A percentile compares a stretch with the other conserved stretches of the same genome.
Conservation (phyloP, 30 jellyfish, hydroid and myxozoan genomes). For the Cassiopea xamachana region DNA sequence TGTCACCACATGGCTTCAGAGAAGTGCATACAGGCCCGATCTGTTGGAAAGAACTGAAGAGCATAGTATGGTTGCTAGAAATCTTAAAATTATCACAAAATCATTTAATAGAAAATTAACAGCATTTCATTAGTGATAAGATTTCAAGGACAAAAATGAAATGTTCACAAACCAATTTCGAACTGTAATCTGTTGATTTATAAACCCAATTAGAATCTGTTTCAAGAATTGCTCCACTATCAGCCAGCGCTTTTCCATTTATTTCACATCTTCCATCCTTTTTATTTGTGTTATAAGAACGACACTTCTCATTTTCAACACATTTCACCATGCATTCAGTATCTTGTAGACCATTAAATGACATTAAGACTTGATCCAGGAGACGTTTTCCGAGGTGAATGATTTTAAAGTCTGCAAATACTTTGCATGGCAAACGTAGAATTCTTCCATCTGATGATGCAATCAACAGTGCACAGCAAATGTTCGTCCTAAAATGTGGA, state of each 20-base stretch:
- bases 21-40: conserved; percentile 5
- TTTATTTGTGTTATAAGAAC: conserved; percentile 1
- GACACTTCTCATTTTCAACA: conserved; percentile 19
- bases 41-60: not conserved
- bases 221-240: not conserved
- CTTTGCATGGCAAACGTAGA: conserved; percentile 7
- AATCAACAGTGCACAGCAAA: not conserved
- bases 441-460: not conserved
- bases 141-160: no score
- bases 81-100: not conserved
- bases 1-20: conserved; percentile 27
- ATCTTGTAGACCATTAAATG: conserved; percentile 5
- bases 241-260: conserved; percentile 23
- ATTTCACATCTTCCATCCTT: conserved; percentile 6
- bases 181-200: not conserved
- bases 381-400: not conserved
- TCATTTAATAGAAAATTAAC: no score
- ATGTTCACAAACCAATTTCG: not conserved
- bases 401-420: not conserved
- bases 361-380: not conserved
- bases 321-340: conserved; percentile 26
- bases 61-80: no score
- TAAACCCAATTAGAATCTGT: not conserved
- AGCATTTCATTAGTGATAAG: no score
- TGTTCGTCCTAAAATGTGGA: no score